Conservation (phyloP, 2,797 vertebrate species). For the Australoheros facetus region DNA sequence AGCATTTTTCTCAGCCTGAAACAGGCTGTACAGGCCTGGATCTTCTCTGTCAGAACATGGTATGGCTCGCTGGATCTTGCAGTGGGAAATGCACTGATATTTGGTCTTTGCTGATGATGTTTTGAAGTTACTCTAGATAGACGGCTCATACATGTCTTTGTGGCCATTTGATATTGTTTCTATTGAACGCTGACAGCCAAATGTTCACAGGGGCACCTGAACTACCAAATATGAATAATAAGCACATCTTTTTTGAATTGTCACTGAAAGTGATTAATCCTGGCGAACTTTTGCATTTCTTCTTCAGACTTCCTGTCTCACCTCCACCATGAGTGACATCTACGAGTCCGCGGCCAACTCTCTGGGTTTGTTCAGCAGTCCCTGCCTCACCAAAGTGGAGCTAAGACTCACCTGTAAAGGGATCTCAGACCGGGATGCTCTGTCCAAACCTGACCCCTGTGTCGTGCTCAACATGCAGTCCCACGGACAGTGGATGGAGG, state of each 20-base stretch:
- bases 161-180: no score
- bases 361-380: constrained; percentile 91
- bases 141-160: no score
- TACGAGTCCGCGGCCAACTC: constrained; percentile 94
- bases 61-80: background rate
- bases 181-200: background rate
- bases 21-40: accelerated
- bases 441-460: constrained; percentile 95
- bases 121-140: no score
- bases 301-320: constrained; percentile 42
- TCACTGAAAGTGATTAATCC: background rate
- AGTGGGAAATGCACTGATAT: background rate
- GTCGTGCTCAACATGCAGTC: constrained; percentile 95
- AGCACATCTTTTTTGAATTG: no score
- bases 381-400: constrained; percentile 96
- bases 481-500: constrained; percentile 96
- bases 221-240: background rate
- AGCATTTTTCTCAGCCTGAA: background rate
- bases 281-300: background rate
- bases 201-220: background rate
- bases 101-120: no score
- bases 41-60: background rate
- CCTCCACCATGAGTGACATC: constrained; percentile 91
- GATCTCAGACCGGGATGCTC: constrained; percentile 91
- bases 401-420: constrained; percentile 92